These are phyloP conservation scores for Buathra laborator DNA, from an alignment of 2,888 invertebrate genomes.

Conservation along the genomic window DNA sequence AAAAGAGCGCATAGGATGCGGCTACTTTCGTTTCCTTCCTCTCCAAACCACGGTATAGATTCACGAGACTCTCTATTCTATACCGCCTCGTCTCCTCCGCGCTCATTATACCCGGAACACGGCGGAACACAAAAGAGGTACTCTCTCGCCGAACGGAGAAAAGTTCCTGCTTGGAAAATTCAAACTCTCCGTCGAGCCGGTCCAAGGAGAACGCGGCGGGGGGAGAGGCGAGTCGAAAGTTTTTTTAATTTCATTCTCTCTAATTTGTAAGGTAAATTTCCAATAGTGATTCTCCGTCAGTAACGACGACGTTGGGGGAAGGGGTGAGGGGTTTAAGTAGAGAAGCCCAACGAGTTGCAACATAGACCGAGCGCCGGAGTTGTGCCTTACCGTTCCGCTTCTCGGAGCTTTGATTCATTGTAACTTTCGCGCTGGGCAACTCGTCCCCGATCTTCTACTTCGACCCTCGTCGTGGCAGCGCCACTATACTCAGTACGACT, in stretches of 20 bases:
- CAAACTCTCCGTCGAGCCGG: slow-evolving; percentile 66
- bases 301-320: slow-evolving; percentile 38
- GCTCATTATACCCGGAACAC: slow-evolving; percentile 82
- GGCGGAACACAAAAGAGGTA: slow-evolving; percentile 79
- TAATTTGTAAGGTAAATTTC: slow-evolving; percentile 84
- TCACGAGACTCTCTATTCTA: neutral
- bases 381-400: slow-evolving; percentile 61
- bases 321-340: slow-evolving; percentile 20
- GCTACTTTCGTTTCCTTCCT: neutral
- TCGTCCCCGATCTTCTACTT: neutral
- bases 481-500: too few species aligned
- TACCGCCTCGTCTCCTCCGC: slow-evolving; percentile 49
- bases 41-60: neutral
- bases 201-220: slow-evolving; percentile 70
- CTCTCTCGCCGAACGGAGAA: slow-evolving; percentile 73
- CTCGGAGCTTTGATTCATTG: slow-evolving; percentile 77
- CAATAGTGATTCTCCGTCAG: slow-evolving; percentile 80
- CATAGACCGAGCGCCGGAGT: slow-evolving; percentile 56
- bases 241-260: slow-evolving; percentile 84
- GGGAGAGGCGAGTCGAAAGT: slow-evolving; percentile 44
- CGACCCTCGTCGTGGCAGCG: neutral
- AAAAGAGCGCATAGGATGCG: slow-evolving; percentile 5
- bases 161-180: slow-evolving; percentile 72
- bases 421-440: slow-evolving; percentile 73
- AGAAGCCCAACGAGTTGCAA: slow-evolving; percentile 32